Conservation (phyloP, 2,888 invertebrate species). For the Ophion obscuratus region DNA sequence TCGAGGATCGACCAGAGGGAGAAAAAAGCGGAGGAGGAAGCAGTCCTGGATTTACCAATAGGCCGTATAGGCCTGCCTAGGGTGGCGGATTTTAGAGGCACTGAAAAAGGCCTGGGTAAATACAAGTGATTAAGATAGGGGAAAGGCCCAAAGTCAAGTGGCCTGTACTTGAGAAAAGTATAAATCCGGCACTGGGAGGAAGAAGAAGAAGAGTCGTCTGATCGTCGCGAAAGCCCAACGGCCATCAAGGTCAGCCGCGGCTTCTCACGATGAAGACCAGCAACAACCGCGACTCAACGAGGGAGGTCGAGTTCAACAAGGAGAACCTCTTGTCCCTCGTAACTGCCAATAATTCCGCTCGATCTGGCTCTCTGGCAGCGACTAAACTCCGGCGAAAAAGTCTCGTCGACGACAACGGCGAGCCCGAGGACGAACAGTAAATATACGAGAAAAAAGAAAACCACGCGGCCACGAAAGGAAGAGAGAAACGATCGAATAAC, state of each 20-base stretch:
- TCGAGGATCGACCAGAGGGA: not conserved
- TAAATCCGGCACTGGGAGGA: conserved; percentile 1
- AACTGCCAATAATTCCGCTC: conserved; percentile 57
- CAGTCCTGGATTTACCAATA: too few species aligned
- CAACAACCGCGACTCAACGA: conserved; percentile 47
- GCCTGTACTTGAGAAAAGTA: too few species aligned
- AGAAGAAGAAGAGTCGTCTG: conserved; percentile 49
- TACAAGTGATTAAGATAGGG: too few species aligned
- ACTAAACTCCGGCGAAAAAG: conserved; percentile 29
- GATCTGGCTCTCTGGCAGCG: conserved; percentile 37
- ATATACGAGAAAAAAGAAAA: conserved; percentile 39
- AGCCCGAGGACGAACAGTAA: conserved; percentile 73
- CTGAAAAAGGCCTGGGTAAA: too few species aligned
- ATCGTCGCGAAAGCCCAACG: conserved; percentile 62
- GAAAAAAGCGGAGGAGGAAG: conserved; percentile 6
- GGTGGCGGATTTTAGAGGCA: too few species aligned
- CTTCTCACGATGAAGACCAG: conserved; percentile 67
- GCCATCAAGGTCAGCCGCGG: conserved; percentile 75
- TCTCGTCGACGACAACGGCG: conserved; percentile 34
- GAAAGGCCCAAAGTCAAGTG: too few species aligned
- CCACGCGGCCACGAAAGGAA: too few species aligned
- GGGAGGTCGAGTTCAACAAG: conserved; percentile 58
- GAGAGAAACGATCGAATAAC: not conserved
- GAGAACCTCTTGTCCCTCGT: conserved; percentile 56
- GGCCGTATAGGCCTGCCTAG: too few species aligned